Base-by-base conservation (phyloP, 2,888 invertebrate genomes). In the Zonitis immaculata region DNA sequence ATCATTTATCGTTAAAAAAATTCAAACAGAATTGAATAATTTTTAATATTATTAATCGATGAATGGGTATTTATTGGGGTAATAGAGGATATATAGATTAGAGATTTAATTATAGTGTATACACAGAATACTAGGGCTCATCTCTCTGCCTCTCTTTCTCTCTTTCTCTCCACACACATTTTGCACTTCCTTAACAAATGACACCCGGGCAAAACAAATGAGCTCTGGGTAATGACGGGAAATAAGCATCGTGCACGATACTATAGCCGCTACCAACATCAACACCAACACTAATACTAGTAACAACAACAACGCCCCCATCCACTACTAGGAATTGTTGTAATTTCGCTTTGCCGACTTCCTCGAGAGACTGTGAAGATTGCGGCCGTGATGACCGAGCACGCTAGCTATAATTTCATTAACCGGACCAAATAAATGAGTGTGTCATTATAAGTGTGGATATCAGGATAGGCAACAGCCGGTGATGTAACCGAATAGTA, bases 381-480 rank as follows among this genome's bases (percentile, higher is more conserved):
- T 70, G 67, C 66, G 65, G 63, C 58, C 56, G 62, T 64, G 70
- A 74, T 72, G 73, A 72, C 71, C 72, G 64, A 69, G 67, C 70
- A 62, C 69, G 62, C 69, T 66, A 70, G 76, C 77, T 76, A 79
- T 80, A 79, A 80, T 80, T 80, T 80, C 79, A 79, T 80, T 80
- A 80, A 77, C 76, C 71, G 74, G 61, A 35, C 69, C 72, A 77
- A 78, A 80, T 78, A 80, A 80, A 80, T 79, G 79, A 77, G 77
- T 73, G 59, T 57, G 64, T 67, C 69, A 68, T 67, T n/a, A n/a
- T 70, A 69, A 65, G 66, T 63, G 66, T 16, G 63, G 58, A 35
- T 39, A 48, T 51, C 42, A 52, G 52, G 46, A 30, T 25, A 14
- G 46, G 30, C 44, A 44, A 44, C 44, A 28, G 44, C 49, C 47